A percentile compares a stretch with the other conserved stretches of the same genome.
These are phyloP conservation scores for Malurus splendens DNA, from an alignment of 2,797 vertebrate species.

Conservation along the genomic window DNA sequence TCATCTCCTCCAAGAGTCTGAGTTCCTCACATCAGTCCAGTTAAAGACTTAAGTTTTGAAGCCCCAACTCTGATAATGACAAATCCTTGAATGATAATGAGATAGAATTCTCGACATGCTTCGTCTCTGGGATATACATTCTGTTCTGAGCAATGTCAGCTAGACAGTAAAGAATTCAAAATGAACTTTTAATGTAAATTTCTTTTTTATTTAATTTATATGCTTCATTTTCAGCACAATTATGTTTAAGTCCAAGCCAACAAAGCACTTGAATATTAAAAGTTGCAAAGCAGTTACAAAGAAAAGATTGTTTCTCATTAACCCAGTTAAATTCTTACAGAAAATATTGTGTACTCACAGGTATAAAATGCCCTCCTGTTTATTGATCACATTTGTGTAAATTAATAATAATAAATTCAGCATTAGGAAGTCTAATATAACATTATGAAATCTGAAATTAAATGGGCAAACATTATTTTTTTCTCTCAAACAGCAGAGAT, in stretches of 20 bases:
- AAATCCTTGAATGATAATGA: background rate
- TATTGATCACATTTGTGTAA: background rate
- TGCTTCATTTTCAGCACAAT: background rate
- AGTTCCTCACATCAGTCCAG: background rate
- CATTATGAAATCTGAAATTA: background rate
- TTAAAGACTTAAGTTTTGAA: background rate
- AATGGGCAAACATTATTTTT: background rate
- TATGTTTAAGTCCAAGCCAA: background rate
- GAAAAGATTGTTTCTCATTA: background rate
- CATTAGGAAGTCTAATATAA: background rate
- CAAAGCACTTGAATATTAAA: background rate
- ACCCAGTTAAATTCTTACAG: background rate
- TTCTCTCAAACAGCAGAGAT: background rate
- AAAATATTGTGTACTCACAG: background rate
- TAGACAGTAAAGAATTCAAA: background rate
- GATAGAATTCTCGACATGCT: background rate
- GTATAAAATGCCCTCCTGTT: background rate
- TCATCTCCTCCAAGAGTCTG: background rate
- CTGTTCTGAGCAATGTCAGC: background rate
- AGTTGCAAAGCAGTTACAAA: background rate
- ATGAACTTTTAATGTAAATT: background rate
- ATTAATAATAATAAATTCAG: background rate
- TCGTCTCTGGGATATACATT: background rate
- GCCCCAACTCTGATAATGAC: background rate
- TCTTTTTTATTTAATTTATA: background rate